Conservation (phyloP, 1,140 invertebrate genomes). For the Pteromalus puparum region DNA sequence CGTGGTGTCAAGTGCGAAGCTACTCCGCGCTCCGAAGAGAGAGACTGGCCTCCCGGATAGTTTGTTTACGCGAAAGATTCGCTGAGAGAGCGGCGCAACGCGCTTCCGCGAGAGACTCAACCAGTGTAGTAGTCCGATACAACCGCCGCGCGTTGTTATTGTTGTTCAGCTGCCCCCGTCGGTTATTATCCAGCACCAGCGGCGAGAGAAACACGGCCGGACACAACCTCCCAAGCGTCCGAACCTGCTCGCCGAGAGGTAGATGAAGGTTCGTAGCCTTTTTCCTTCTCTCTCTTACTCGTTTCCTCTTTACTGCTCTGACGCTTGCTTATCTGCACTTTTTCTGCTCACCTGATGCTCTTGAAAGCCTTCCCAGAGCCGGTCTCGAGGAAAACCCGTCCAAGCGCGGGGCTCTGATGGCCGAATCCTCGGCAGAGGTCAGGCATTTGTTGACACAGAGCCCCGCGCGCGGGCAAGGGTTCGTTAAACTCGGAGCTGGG, state of each 20-base stretch:
- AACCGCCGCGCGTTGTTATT: conserved; percentile 2
- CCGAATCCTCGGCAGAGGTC: neutral
- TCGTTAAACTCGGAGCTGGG: conserved; percentile 53
- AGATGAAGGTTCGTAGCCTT: conserved; percentile 74
- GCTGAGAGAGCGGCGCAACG: conserved; percentile 63
- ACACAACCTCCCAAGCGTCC: conserved; percentile 8
- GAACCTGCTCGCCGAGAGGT: conserved; percentile 70
- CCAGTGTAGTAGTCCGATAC: neutral
- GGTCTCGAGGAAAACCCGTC: neutral
- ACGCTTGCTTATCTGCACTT: neutral
- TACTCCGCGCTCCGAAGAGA: neutral
- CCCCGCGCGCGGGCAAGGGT: conserved; percentile 46
- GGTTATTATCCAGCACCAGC: neutral
- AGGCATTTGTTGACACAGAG: neutral
- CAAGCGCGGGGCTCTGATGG: neutral
- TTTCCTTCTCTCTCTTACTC: neutral
- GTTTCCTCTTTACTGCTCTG: neutral
- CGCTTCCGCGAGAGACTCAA: conserved; percentile 54
- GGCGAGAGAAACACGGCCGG: conserved; percentile 14
- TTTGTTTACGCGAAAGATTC: conserved; percentile 76
- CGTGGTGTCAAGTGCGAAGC: conserved; percentile 2
- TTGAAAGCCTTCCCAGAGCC: neutral
- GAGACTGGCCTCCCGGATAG: conserved; percentile 2
- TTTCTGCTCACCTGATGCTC: neutral
- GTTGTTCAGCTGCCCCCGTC: neutral